Percentiles rank a stretch among this genome's conserved stretches.
Conservation (phyloP, 2,888 invertebrate genomes). For the Hartigia nigra region DNA sequence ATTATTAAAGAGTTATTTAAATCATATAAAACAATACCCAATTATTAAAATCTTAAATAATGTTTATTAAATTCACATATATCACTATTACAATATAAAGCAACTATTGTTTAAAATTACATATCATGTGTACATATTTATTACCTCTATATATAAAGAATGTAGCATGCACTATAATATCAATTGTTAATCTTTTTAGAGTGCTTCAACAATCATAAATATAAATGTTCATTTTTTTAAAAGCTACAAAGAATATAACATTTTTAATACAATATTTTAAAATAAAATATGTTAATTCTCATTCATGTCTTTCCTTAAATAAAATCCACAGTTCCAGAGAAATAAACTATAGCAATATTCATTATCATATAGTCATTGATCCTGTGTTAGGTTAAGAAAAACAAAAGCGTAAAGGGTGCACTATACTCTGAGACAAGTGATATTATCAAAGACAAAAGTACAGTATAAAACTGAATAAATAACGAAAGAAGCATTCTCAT, state of each 20-base stretch:
- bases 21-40: neutral
- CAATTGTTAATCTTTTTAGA: neutral
- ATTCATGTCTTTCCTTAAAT: neutral
- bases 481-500: neutral
- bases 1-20: neutral
- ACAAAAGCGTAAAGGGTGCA: constrained; percentile 16
- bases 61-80: neutral
- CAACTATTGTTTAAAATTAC: neutral
- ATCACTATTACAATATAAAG: neutral
- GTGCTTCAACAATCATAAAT: neutral
- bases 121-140: neutral
- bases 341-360: neutral
- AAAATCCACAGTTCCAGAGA: neutral
- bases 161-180: neutral
- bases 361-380: constrained; percentile 19
- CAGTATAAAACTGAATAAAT: neutral
- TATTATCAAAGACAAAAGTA: neutral
- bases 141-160: neutral
- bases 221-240: neutral
- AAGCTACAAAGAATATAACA: neutral
- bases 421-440: neutral
- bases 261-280: neutral
- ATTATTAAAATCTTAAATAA: neutral
- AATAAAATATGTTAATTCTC: neutral
- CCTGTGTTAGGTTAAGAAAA: constrained; percentile 29